These are phyloP conservation scores for Bombyx huttoni DNA, from an alignment of 2,888 invertebrate genomes.

Conservation along the genomic window DNA sequence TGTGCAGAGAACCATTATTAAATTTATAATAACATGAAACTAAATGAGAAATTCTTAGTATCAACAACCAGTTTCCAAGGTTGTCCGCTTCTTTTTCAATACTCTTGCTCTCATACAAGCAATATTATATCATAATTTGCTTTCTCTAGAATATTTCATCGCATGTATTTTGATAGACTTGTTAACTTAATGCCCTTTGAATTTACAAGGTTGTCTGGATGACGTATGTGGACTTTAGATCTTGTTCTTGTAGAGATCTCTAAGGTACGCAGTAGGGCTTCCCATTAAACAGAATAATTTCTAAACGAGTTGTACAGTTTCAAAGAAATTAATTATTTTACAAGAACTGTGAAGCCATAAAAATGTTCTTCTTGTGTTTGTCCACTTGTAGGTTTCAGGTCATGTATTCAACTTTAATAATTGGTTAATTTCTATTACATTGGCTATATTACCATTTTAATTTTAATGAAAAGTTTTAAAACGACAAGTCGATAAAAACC, in stretches of 20 bases:
- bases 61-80: neutral
- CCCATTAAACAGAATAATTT: neutral
- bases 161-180: slow-evolving; percentile 7
- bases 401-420: too few relatives aligned
- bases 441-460: too few relatives aligned
- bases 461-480: too few relatives aligned
- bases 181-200: neutral
- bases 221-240: neutral
- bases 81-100: neutral
- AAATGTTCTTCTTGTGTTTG: neutral
- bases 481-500: neutral
- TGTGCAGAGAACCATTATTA: neutral
- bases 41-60: neutral
- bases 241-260: neutral
- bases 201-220: neutral
- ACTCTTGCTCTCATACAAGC: neutral
- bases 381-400: neutral
- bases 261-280: neutral
- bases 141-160: slow-evolving; percentile 1
- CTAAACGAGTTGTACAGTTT: neutral
- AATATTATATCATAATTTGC: neutral
- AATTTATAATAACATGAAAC: neutral
- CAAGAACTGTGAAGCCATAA: neutral
- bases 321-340: neutral
- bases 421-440: too few relatives aligned